phyloP scores from a whole-genome alignment of 2,113 vertebrate genomes.

The Trematomus loennbergii region DNA sequence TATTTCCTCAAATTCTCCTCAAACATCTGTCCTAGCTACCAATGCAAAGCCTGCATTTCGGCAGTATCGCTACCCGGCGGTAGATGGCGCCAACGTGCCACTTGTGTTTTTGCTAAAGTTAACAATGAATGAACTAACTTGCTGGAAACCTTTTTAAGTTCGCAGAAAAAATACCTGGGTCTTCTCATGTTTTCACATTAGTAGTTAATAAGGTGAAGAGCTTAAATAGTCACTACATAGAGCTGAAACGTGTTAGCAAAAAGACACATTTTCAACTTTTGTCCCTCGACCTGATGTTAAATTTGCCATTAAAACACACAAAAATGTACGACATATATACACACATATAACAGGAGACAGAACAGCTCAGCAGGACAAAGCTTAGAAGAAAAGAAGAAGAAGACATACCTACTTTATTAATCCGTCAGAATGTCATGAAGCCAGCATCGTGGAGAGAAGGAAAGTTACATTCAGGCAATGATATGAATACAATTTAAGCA shows the following conservation, averaged over 20 bases:
- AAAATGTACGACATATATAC: background rate
- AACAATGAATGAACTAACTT: background rate
- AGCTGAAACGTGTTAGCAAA: background rate
- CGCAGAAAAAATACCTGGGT: background rate
- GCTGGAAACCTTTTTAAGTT: background rate
- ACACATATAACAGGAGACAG: too few species aligned
- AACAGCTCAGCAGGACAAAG: background rate
- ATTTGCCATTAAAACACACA: background rate
- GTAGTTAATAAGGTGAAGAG: background rate
- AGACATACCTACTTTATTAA: too few species aligned
- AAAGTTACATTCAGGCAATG: too few species aligned
- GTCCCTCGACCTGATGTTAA: background rate
- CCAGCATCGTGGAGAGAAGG: too few species aligned
- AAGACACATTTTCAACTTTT: background rate
- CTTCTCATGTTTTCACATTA: background rate
- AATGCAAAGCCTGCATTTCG: background rate
- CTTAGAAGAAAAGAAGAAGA: background rate
- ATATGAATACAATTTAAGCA: background rate
- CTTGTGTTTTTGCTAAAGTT: background rate
- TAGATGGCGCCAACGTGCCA: constrained; percentile 46
- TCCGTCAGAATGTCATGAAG: too few species aligned
- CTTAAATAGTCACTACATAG: background rate
- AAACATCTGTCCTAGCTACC: background rate
- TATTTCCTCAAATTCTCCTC: background rate
- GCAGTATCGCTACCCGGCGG: background rate